phyloP scores from a whole-genome alignment of 1,140 invertebrate genomes.

The Berghia stephanieae region DNA sequence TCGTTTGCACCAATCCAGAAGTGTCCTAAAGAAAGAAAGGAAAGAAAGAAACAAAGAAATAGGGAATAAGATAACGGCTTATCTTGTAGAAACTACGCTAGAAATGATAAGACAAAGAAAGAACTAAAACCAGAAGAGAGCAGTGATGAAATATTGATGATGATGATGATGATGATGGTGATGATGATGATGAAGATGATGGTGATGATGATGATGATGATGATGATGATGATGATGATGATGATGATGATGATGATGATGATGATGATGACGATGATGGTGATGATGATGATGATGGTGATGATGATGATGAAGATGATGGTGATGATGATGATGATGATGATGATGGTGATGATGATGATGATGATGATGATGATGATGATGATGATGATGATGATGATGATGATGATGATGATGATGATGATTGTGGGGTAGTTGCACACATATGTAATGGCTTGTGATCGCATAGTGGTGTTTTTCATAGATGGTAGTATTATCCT shows the following conservation, averaged over 20 bases:
- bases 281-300: not conserved
- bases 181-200: too few relatives aligned
- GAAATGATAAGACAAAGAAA: too few relatives aligned
- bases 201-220: not conserved
- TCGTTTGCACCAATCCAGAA: too few relatives aligned
- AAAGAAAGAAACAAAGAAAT: too few relatives aligned
- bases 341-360: not conserved
- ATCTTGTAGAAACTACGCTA: too few relatives aligned
- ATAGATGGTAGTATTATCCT: too few relatives aligned
- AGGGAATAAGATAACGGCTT: too few relatives aligned
- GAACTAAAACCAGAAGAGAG: not conserved
- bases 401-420: not conserved
- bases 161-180: not conserved
- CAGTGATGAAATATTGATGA: not conserved
- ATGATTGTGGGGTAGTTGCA: too few relatives aligned
- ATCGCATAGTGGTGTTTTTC: too few relatives aligned
- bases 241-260: not conserved
- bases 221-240: not conserved
- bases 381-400: slow-evolving; percentile 7
- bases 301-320: not conserved
- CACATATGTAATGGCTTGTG: too few relatives aligned
- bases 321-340: not conserved
- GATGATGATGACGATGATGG: not conserved
- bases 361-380: slow-evolving; percentile 5
- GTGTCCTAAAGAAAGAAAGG: too few relatives aligned